Conservation (phyloP, 2,113 vertebrate species). For the Cottus gobio region DNA sequence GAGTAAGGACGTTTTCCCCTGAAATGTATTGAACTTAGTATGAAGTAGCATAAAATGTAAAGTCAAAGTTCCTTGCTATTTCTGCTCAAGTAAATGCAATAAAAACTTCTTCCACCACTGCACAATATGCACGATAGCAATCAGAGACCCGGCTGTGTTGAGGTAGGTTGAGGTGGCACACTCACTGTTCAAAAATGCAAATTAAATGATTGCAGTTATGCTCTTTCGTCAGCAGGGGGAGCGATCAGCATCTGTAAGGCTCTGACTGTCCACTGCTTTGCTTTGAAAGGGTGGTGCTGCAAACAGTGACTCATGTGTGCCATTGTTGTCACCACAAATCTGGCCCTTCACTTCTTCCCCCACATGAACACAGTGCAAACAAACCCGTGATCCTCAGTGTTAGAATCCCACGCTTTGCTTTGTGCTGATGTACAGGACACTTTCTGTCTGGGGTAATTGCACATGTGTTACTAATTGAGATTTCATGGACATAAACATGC, state of each 20-base stretch:
- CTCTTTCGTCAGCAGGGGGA: conserved; percentile 65
- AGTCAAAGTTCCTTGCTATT: background rate
- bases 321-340: conserved; percentile 52
- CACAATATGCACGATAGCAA: background rate
- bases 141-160: background rate
- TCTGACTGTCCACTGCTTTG: conserved; percentile 11
- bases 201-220: conserved; percentile 23
- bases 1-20: background rate
- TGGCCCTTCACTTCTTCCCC: conserved; percentile 28
- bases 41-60: background rate
- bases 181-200: conserved; percentile 28
- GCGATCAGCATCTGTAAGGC: conserved; percentile 2
- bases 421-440: conserved; percentile 6
- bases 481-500: conserved; percentile 24
- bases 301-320: conserved; percentile 73
- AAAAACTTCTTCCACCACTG: background rate
- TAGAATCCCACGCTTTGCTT: background rate
- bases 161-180: background rate
- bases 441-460: conserved; percentile 13
- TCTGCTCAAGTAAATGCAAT: background rate
- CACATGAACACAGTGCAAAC: conserved; percentile 37
- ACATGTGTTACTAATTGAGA: conserved; percentile 66
- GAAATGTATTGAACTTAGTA: background rate
- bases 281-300: conserved; percentile 1
- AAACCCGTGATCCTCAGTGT: background rate